Percentiles rank a stretch among this genome's conserved stretches.
Evolutionary conservation across 35 echinoderm and acorn worm genomes (phyloP).

Genomic region (Holothuria glaberrima): DNA sequence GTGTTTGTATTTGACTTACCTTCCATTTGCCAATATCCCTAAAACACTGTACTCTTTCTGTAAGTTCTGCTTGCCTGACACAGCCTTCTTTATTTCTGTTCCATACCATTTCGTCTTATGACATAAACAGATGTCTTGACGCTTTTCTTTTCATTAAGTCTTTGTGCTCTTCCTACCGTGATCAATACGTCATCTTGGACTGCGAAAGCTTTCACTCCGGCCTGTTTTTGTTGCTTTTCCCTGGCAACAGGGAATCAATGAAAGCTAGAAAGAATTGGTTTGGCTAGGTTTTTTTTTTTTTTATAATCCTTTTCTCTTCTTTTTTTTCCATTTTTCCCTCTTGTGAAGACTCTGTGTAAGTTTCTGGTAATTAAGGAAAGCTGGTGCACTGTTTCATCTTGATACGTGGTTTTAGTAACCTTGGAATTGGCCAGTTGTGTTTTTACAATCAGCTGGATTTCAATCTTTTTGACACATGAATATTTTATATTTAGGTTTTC

Average conservation of each 20-base stretch:
- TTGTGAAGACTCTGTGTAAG: not conserved
- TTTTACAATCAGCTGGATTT: not conserved
- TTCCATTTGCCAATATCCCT: too few species aligned
- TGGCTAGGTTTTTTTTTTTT: not conserved
- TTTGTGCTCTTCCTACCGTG: not conserved
- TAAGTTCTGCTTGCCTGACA: not conserved
- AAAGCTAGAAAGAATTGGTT: constrained; percentile 10
- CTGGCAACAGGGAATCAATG: constrained; percentile 34
- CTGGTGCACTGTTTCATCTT: not conserved
- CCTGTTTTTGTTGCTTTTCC: constrained; percentile 49
- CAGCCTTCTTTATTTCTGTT: not conserved
- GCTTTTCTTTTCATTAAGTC: constrained; percentile 18
- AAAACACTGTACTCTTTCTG: not conserved
- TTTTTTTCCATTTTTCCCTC: not conserved
- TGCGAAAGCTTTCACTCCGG: not conserved
- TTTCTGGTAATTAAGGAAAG: constrained; percentile 13
- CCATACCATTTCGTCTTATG: constrained; percentile 1
- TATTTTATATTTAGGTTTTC: too few species aligned
- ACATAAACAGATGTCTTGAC: constrained; percentile 27
- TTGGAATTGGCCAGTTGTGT: not conserved
- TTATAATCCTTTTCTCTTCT: too few species aligned
- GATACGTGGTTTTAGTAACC: not conserved
- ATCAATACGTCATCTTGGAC: constrained; percentile 32
- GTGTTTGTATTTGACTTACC: too few species aligned
- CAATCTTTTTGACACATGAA: too few species aligned